Percentiles rank a stretch among this genome's conserved stretches.
Evolutionary conservation across 2,797 vertebrate species (phyloP).

Genomic region (Sebastes oblongus): DNA sequence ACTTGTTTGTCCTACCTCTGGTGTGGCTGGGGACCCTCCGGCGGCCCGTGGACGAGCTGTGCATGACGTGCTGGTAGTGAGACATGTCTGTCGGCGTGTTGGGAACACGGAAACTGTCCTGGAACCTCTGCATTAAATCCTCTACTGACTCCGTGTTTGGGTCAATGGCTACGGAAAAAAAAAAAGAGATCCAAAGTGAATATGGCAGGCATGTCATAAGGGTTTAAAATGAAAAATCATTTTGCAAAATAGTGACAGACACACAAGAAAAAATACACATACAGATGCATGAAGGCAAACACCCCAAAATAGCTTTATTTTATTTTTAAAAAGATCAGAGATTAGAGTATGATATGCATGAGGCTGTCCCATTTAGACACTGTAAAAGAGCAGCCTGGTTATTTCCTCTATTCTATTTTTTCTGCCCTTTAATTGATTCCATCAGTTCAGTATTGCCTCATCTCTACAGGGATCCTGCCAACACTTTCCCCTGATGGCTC

Average conservation of each 20-base stretch:
- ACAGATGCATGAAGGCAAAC: background rate
- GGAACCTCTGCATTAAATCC: conserved; percentile 97
- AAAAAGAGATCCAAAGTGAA: conserved; percentile 47
- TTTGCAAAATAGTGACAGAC: conserved; percentile 15
- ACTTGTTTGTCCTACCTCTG: conserved; percentile 83
- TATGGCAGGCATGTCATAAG: conserved; percentile 40
- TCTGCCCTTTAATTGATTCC: conserved; percentile 64
- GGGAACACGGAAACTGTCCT: conserved; percentile 92
- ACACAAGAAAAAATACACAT: background rate
- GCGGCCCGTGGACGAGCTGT: conserved; percentile 87
- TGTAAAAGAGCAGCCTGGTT: conserved; percentile 12
- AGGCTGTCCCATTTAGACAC: conserved; percentile 36
- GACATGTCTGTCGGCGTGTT: conserved; percentile 92
- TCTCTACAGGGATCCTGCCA: conserved; percentile 68
- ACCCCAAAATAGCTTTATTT: conserved; percentile 3
- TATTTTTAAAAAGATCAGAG: conserved; percentile 6
- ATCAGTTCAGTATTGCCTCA: conserved; percentile 71
- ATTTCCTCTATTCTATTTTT: conserved; percentile 29
- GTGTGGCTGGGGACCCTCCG: conserved; percentile 87
- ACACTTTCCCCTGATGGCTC: conserved; percentile 57
- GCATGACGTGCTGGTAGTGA: conserved; percentile 89
- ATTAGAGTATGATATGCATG: conserved; percentile 31
- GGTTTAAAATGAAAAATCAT: conserved; percentile 14
- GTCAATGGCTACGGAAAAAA: conserved; percentile 81
- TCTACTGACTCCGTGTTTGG: conserved; percentile 92